A percentile compares a stretch with the other conserved stretches of the same genome.
phyloP scores from a whole-genome alignment of 2,888 invertebrate genomes.

The Apodemia duryi region DNA sequence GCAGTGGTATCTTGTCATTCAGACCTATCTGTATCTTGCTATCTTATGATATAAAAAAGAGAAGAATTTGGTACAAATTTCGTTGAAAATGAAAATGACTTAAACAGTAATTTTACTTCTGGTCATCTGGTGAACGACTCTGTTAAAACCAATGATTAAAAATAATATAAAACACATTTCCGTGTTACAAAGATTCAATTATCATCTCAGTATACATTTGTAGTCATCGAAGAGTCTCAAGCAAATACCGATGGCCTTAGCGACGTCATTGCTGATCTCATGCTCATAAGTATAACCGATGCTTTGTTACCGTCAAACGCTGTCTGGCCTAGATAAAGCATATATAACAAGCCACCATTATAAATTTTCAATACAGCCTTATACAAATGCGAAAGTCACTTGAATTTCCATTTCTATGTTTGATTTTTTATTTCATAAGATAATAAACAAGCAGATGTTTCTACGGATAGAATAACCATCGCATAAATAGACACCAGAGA shows the following conservation, averaged over 20 bases:
- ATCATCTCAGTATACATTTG: constrained; percentile 1
- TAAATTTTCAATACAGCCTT: neutral
- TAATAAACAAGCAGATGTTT: no score
- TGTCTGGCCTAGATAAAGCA: neutral
- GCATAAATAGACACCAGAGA: no score
- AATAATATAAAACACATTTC: neutral
- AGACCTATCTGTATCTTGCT: no score
- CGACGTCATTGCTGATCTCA: constrained; percentile 24
- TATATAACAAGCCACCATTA: neutral
- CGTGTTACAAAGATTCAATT: neutral
- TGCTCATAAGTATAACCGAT: constrained; percentile 4
- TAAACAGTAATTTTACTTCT: no score
- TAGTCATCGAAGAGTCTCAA: constrained; percentile 1
- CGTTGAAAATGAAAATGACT: no score
- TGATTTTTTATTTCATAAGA: no score
- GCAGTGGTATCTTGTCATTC: no score
- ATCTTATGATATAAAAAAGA: no score
- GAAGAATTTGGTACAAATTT: no score
- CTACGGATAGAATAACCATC: no score
- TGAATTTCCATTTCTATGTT: no score
- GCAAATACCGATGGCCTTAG: constrained; percentile 20
- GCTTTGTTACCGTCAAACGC: constrained; percentile 1
- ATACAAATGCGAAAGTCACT: neutral
- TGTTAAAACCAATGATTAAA: neutral
- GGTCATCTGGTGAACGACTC: neutral